These are phyloP conservation scores for Hyla sarda DNA, from an alignment of 2,113 vertebrate species.

Conservation along the genomic window DNA sequence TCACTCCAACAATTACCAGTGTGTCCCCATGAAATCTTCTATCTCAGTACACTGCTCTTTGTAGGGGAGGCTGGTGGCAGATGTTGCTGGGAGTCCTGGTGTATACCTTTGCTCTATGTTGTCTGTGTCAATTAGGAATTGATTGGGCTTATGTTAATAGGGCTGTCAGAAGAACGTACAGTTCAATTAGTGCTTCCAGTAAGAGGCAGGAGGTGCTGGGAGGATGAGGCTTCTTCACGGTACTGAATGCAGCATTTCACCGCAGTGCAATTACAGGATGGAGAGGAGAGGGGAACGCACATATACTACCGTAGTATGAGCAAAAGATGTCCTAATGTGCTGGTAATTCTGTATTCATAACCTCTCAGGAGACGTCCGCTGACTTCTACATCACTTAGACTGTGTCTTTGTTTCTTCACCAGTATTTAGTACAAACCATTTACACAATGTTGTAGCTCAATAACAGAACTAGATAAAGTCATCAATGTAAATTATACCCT, in stretches of 20 bases:
- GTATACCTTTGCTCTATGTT: neutral
- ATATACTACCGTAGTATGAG: neutral
- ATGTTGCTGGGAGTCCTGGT: neutral
- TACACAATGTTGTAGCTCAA: neutral
- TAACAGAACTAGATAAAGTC: neutral
- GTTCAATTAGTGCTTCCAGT: constrained; percentile 52
- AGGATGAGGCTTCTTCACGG: neutral
- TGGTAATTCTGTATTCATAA: neutral
- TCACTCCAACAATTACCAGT: too few species aligned
- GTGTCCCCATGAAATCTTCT: neutral
- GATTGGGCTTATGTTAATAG: constrained; percentile 51
- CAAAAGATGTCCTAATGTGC: neutral
- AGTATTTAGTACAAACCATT: neutral
- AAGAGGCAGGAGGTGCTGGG: constrained; percentile 16
- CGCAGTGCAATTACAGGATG: constrained; percentile 32
- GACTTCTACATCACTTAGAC: neutral
- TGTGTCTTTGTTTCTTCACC: neutral
- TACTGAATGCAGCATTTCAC: constrained; percentile 26
- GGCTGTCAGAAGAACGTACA: constrained; percentile 42
- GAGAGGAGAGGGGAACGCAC: neutral
- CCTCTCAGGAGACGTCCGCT: neutral
- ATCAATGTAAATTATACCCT: neutral
- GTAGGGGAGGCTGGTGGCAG: constrained; percentile 5
- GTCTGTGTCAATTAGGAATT: constrained; percentile 37
- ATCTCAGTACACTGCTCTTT: neutral